Evolutionary conservation across 1,140 invertebrate genomes (phyloP).

Genomic region (Oscheius sp.): DNA sequence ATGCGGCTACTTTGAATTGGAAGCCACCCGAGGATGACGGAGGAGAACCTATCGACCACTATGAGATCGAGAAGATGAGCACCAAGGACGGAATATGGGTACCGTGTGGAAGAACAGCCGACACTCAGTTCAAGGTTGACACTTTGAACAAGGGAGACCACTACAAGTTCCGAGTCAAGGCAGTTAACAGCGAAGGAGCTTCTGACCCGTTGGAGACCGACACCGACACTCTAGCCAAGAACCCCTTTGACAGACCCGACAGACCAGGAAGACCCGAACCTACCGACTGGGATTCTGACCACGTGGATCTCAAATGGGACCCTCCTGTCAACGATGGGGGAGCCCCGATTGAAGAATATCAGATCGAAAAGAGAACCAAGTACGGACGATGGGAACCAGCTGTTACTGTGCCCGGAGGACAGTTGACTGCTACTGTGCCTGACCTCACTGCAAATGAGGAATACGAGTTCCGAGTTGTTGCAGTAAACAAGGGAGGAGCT

Average conservation of each 20-base stretch:
- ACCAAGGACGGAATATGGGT: constrained; percentile 58
- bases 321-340: constrained; percentile 83
- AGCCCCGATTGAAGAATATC: constrained; percentile 87
- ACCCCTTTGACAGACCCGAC: constrained; percentile 79
- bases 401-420: constrained; percentile 75
- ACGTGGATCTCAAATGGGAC: constrained; percentile 86
- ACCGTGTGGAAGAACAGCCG: constrained; percentile 50
- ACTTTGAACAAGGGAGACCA: constrained; percentile 62
- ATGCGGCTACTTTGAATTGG: constrained; percentile 90
- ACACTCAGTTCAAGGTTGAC: constrained; percentile 56
- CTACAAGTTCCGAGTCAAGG: constrained; percentile 95
- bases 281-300: constrained; percentile 81
- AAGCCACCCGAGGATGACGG: constrained; percentile 89
- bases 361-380: constrained; percentile 92
- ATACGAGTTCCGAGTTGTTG: constrained; percentile 82
- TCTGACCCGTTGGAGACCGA: constrained; percentile 87
- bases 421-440: constrained; percentile 75
- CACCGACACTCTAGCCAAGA: constrained; percentile 84
- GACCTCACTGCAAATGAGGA: constrained; percentile 84
- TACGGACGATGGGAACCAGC: constrained; percentile 88
- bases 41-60: constrained; percentile 74
- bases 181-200: constrained; percentile 90
- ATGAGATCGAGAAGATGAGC: constrained; percentile 59
- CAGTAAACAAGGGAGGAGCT: constrained; percentile 85
- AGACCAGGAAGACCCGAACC: constrained; percentile 83